phyloP scores from a whole-genome alignment of 1,140 invertebrate genomes.

The Camponotus pennsylvanicus region DNA sequence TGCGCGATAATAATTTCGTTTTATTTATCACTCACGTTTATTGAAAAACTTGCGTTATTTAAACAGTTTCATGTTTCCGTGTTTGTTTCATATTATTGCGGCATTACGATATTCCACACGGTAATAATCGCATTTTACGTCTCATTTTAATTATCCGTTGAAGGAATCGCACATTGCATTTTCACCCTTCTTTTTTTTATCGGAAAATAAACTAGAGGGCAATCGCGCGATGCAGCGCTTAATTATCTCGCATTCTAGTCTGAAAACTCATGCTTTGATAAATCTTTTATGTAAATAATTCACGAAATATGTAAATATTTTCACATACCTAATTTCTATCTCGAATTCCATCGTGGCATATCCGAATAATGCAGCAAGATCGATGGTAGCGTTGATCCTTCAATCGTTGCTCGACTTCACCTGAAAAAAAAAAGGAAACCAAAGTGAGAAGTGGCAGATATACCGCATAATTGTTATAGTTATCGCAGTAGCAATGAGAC shows the following conservation, averaged over 20 bases:
- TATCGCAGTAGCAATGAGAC: not conserved
- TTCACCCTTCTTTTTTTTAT: not conserved
- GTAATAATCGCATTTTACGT: not conserved
- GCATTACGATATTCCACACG: slow-evolving; percentile 9
- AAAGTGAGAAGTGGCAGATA: slow-evolving; percentile 16
- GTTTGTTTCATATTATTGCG: not conserved
- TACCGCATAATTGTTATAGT: slow-evolving; percentile 14
- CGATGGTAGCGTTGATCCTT: slow-evolving; percentile 11
- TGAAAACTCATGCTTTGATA: not conserved
- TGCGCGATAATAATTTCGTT: not conserved
- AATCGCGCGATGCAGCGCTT: not conserved
- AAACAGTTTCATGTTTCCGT: not conserved
- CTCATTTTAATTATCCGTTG: slow-evolving; percentile 21
- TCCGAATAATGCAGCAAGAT: slow-evolving; percentile 15
- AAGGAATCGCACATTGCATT: not conserved
- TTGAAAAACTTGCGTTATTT: slow-evolving; percentile 15
- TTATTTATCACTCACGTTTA: not conserved
- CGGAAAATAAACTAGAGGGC: not conserved
- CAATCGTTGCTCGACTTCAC: slow-evolving; percentile 24
- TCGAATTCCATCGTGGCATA: slow-evolving; percentile 31
- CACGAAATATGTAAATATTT: not conserved
- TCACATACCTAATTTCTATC: slow-evolving; percentile 47
- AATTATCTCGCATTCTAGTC: not conserved
- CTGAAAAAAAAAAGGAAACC: slow-evolving; percentile 5
- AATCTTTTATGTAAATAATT: not conserved